A percentile compares a stretch with the other conserved stretches of the same genome.
Evolutionary conservation across 2,888 invertebrate species (phyloP).

Genomic region (Ptilodon capucinus): DNA sequence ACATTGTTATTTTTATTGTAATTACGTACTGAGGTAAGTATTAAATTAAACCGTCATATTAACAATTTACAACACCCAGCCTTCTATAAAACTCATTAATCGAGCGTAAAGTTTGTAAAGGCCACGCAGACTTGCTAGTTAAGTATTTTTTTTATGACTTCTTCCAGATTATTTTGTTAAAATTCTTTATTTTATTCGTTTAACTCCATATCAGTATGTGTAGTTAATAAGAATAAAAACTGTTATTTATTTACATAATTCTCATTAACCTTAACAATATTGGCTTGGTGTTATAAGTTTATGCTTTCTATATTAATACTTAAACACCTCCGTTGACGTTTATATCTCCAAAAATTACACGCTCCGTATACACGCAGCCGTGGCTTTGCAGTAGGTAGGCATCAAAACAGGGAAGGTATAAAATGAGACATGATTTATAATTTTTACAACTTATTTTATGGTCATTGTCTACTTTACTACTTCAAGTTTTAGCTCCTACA

Average conservation of each 20-base stretch:
- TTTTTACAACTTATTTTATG: not conserved
- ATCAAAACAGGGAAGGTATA: not conserved
- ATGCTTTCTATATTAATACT: conserved; percentile 2
- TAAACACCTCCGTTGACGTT: conserved; percentile 3
- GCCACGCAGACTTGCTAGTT: conserved; percentile 9
- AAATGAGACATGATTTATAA: not conserved
- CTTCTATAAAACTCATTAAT: conserved; percentile 6
- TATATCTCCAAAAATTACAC: conserved; percentile 1
- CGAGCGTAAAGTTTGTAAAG: conserved; percentile 6
- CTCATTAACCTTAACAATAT: conserved; percentile 4
- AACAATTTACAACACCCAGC: conserved; percentile 14
- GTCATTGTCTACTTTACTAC: not conserved
- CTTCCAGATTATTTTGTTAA: conserved; percentile 7
- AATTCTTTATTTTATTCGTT: conserved; percentile 9
- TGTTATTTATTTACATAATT: conserved; percentile 18
- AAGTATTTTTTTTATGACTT: conserved; percentile 12
- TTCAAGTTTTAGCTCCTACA: too few relatives aligned
- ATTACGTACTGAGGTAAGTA: too few relatives aligned
- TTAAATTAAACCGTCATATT: conserved; percentile 10
- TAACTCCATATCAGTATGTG: conserved; percentile 2
- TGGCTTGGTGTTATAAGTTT: conserved; percentile 4
- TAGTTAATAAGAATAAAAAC: conserved; percentile 8
- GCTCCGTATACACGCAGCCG: not conserved
- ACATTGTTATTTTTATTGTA: too few relatives aligned
- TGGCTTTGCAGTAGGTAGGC: not conserved